These are phyloP conservation scores for Pantala flavescens DNA, from an alignment of 1,140 invertebrate species.

Conservation along the genomic window DNA sequence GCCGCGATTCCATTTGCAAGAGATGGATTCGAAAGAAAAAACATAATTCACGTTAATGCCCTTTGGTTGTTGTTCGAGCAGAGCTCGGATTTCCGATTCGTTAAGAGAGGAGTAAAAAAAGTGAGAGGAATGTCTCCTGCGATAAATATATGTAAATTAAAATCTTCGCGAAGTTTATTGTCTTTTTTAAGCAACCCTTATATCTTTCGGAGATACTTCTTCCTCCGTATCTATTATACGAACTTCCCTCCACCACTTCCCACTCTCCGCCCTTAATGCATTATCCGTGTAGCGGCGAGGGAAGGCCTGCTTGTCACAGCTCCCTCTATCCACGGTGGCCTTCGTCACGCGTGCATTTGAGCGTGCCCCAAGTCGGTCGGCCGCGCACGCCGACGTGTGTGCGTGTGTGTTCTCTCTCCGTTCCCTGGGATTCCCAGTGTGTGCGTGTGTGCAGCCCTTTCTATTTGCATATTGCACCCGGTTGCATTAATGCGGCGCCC, in stretches of 20 bases:
- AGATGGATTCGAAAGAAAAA: too few relatives aligned
- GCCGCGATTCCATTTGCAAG: too few relatives aligned
- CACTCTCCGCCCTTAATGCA: background rate
- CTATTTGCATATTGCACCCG: constrained; percentile 8
- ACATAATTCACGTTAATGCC: too few relatives aligned
- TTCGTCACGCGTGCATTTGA: background rate
- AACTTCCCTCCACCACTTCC: background rate
- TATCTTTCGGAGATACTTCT: background rate
- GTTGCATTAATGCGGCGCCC: background rate
- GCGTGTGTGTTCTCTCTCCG: background rate
- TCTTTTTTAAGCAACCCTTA: too few relatives aligned
- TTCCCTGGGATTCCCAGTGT: background rate
- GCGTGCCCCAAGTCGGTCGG: background rate
- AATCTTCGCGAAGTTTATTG: too few relatives aligned
- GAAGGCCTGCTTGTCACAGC: background rate
- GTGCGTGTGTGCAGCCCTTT: background rate
- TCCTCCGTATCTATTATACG: background rate
- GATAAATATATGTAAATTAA: too few relatives aligned
- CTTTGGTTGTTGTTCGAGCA: too few relatives aligned
- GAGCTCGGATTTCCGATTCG: too few relatives aligned
- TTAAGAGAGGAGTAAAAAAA: too few relatives aligned
- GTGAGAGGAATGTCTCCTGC: too few relatives aligned
- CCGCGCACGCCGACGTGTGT: background rate
- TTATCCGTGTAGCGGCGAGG: background rate
- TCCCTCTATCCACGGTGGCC: background rate